These are phyloP conservation scores for Pherbina coryleti DNA, from an alignment of 2,888 invertebrate genomes.

Conservation along the genomic window DNA sequence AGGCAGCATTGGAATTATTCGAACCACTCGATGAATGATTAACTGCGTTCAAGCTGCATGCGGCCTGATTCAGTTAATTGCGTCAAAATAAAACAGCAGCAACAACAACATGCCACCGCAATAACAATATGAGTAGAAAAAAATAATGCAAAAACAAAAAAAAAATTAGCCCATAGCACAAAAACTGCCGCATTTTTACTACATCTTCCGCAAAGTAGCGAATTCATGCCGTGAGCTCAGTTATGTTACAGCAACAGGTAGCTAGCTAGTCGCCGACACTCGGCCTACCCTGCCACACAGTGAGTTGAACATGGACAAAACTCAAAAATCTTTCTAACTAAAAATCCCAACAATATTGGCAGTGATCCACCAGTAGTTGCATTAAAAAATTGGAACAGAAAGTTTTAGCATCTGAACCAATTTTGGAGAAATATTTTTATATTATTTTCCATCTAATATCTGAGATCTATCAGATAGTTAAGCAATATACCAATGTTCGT, in stretches of 20 bases:
- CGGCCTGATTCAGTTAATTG: constrained; percentile 62
- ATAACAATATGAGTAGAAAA: neutral
- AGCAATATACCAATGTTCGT: too few relatives aligned
- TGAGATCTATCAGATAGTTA: too few relatives aligned
- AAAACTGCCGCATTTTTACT: constrained; percentile 15
- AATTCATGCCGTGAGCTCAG: constrained; percentile 50
- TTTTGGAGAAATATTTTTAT: too few relatives aligned
- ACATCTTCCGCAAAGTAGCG: constrained; percentile 48
- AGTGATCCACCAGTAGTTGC: too few relatives aligned
- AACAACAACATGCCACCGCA: neutral
- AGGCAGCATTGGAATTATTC: constrained; percentile 14
- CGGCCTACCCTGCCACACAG: neutral
- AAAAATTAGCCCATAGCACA: constrained; percentile 25
- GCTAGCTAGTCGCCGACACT: constrained; percentile 34
- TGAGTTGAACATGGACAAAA: too few relatives aligned
- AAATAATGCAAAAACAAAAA: constrained; percentile 13
- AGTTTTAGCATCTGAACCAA: too few relatives aligned
- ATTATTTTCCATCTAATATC: too few relatives aligned
- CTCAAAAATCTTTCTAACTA: too few relatives aligned
- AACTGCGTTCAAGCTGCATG: constrained; percentile 58
- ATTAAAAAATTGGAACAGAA: too few relatives aligned
- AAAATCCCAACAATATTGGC: too few relatives aligned
- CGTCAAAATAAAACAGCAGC: constrained; percentile 43
- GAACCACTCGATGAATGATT: constrained; percentile 60
- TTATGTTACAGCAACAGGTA: constrained; percentile 53